phyloP scores from a whole-genome alignment of 2,113 vertebrate genomes.

The Meles meles region DNA sequence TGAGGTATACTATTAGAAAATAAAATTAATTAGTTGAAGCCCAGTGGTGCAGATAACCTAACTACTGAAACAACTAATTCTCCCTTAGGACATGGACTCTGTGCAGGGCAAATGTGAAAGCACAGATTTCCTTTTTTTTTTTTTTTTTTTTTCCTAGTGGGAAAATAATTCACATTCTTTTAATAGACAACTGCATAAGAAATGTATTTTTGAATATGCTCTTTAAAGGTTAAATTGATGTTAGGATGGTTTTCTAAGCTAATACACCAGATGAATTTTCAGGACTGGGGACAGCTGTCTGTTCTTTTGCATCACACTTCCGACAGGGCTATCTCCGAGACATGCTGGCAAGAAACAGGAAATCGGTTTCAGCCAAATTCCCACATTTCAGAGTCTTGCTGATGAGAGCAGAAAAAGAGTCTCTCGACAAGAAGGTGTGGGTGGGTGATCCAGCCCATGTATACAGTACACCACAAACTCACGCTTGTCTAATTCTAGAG shows the following conservation, averaged over 20 bases:
- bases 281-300: conserved; percentile 13
- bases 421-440: not conserved
- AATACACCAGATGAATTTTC: conserved; percentile 34
- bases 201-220: conserved; percentile 44
- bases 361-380: not conserved
- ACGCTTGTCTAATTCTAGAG: not conserved
- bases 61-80: not conserved
- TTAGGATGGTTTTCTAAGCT: not conserved
- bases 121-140: not conserved
- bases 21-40: conserved; percentile 56
- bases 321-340: not conserved
- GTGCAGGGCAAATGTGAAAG: not conserved
- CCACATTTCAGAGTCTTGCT: not conserved
- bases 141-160: not conserved
- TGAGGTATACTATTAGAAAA: conserved; percentile 31
- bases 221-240: conserved; percentile 40
- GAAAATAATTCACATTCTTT: conserved; percentile 37
- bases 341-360: not conserved
- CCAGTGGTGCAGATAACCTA: conserved; percentile 8
- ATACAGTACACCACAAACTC: not conserved
- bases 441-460: not conserved
- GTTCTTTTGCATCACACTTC: not conserved
- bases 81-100: not conserved
- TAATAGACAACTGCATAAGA: not conserved
- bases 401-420: not conserved